A percentile compares a stretch with the other conserved stretches of the same genome.
These are phyloP conservation scores for Dryobota labecula DNA, from an alignment of 2,888 invertebrate species.

Conservation along the genomic window DNA sequence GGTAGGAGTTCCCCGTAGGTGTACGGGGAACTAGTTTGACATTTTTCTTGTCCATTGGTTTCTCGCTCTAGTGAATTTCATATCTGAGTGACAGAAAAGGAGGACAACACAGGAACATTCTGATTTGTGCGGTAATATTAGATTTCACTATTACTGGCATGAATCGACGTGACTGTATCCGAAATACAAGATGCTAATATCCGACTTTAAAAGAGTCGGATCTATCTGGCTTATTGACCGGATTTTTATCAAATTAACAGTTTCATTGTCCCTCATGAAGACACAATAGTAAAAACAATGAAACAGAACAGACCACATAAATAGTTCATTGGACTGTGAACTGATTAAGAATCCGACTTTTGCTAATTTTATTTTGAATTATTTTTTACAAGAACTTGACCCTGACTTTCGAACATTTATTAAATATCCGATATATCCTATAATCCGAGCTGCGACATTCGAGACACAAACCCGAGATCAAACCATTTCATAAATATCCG, in stretches of 20 bases:
- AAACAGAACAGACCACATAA: too few relatives aligned
- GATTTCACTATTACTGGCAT: background rate
- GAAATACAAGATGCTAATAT: background rate
- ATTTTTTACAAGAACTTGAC: constrained; percentile 13
- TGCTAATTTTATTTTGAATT: background rate
- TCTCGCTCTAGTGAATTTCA: background rate
- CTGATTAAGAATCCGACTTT: background rate
- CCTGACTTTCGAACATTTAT: constrained; percentile 33
- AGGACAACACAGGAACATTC: background rate
- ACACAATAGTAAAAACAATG: too few relatives aligned
- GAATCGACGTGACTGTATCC: background rate
- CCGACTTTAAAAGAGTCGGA: background rate
- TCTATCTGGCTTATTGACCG: background rate
- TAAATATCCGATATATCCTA: constrained; percentile 23
- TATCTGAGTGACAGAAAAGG: background rate
- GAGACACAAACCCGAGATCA: background rate
- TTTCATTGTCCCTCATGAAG: too few relatives aligned
- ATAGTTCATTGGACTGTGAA: too few relatives aligned
- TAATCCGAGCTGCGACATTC: constrained; percentile 22
- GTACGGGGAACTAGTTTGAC: too few relatives aligned
- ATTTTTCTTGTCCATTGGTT: too few relatives aligned
- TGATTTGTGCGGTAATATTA: background rate
- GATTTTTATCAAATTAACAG: constrained; percentile 1
- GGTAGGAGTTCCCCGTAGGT: too few relatives aligned
- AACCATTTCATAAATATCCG: constrained; percentile 2